Evolutionary conservation across 2,113 vertebrate genomes (phyloP).

Genomic region (Azemiops feae): DNA sequence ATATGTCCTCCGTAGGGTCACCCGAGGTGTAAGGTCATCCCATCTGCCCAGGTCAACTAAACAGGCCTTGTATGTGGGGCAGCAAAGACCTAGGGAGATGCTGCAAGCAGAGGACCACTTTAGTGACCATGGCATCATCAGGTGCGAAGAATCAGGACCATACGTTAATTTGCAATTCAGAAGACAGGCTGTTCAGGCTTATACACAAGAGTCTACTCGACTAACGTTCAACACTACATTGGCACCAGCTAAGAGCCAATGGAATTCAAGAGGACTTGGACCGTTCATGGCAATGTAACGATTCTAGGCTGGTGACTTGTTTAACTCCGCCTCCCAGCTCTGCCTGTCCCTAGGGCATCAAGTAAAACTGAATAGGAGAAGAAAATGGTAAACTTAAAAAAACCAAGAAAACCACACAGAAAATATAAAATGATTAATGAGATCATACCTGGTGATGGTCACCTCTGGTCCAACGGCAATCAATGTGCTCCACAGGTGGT

Average conservation of each 20-base stretch:
- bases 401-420: background rate
- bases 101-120: background rate
- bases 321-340: background rate
- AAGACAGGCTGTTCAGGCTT: background rate
- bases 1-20: background rate
- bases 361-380: background rate
- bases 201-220: background rate
- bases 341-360: background rate
- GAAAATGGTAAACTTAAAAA: background rate
- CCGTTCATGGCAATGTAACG: background rate
- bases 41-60: background rate
- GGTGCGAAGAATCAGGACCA: background rate
- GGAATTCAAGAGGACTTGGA: background rate
- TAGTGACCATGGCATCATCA: background rate
- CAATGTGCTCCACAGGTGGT: background rate
- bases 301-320: background rate
- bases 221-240: too few relatives aligned
- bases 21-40: background rate
- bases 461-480: background rate
- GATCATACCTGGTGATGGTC: background rate
- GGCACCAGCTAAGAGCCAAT: background rate
- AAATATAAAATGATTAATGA: background rate
- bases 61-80: background rate
- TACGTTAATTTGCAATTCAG: background rate
- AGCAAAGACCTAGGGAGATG: background rate